Conservation (phyloP, 2,113 vertebrate species). For the Jacana jacana region DNA sequence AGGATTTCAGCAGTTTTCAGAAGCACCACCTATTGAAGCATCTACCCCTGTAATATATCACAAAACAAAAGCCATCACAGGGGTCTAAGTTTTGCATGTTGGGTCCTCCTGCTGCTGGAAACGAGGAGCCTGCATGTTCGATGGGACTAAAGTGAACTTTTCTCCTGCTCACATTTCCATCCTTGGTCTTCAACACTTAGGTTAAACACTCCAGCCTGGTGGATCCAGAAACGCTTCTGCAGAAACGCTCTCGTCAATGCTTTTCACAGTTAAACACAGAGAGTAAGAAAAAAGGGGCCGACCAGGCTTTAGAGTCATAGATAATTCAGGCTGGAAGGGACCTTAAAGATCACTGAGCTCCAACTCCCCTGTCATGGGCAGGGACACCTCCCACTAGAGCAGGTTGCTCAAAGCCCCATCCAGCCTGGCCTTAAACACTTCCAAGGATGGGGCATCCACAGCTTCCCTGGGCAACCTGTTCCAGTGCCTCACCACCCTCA, state of each 20-base stretch:
- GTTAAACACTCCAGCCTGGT: neutral
- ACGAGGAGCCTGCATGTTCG: neutral
- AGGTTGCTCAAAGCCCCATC: no score
- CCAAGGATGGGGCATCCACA: no score
- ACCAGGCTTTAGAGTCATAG: neutral
- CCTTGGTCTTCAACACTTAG: neutral
- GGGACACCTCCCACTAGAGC: no score
- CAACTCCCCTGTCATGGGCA: no score
- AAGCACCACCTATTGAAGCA: neutral
- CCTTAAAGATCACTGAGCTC: no score
- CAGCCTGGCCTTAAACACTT: no score
- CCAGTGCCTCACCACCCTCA: no score
- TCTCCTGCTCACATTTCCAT: neutral
- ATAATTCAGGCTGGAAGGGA: no score
- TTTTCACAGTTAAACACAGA: neutral
- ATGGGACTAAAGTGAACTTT: neutral
- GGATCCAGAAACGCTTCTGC: neutral
- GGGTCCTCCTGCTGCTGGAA: neutral
- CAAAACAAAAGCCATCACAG: neutral
- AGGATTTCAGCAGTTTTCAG: neutral
- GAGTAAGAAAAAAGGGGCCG: neutral
- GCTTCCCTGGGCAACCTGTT: no score
- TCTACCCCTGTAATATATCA: neutral
- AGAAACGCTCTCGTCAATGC: neutral
- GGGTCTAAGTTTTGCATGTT: neutral